These are phyloP conservation scores for Urocitellus parryii DNA, from an alignment of 2,113 vertebrate genomes.

Conservation along the genomic window DNA sequence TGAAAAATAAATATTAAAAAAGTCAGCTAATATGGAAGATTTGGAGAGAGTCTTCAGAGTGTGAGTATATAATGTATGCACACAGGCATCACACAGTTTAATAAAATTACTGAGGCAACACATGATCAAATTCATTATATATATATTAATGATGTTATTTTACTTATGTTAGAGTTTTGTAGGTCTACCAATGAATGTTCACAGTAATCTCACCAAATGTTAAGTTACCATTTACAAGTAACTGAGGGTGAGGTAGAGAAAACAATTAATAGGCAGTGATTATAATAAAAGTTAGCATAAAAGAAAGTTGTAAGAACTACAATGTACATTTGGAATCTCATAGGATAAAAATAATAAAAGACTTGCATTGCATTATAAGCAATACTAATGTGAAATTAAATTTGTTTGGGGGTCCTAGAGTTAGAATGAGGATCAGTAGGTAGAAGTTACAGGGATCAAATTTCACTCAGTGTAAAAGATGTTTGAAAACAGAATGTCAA, in stretches of 20 bases:
- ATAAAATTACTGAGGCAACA: background rate
- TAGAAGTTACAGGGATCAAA: background rate
- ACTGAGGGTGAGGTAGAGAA: background rate
- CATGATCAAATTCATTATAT: background rate
- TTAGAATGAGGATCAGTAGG: background rate
- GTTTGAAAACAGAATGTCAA: background rate
- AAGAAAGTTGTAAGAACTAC: background rate
- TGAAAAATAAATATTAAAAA: background rate
- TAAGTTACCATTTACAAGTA: background rate
- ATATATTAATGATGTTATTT: background rate
- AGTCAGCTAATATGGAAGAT: constrained; percentile 30
- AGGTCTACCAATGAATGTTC: background rate
- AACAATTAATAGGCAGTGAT: background rate
- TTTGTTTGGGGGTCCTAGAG: background rate
- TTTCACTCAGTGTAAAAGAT: background rate
- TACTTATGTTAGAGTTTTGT: constrained; percentile 22
- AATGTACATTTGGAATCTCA: background rate
- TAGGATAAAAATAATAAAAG: background rate
- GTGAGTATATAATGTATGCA: background rate
- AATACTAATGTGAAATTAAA: constrained; percentile 2
- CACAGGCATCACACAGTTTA: background rate
- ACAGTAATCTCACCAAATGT: background rate
- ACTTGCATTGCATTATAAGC: background rate
- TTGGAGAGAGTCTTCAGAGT: background rate
- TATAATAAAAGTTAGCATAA: constrained; percentile 9